Percentiles rank a stretch among this genome's conserved stretches.
phyloP scores from a whole-genome alignment of 2,113 vertebrate genomes.

The Zosterops pallidus region DNA sequence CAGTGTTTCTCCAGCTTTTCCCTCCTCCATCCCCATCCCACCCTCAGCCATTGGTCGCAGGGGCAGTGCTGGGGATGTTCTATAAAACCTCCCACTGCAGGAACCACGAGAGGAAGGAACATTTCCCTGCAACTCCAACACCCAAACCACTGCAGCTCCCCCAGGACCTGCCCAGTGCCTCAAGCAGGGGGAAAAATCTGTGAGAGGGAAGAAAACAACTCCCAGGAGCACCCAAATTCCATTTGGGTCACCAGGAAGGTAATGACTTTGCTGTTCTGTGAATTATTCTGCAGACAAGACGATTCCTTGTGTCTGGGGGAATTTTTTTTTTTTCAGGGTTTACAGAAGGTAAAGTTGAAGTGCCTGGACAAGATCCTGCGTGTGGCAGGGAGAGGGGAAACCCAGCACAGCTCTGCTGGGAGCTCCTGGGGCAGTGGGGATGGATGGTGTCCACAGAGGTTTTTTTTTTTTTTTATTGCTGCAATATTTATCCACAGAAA shows the following conservation, averaged over 20 bases:
- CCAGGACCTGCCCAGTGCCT: not conserved
- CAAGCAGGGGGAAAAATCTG: not conserved
- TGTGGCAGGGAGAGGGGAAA: not conserved
- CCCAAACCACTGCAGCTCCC: not conserved
- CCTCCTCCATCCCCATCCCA: not conserved
- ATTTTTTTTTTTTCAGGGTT: not conserved
- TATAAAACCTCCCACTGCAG: conserved; percentile 15
- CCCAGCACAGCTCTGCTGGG: not conserved
- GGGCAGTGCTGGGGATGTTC: not conserved
- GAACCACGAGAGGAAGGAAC: not conserved
- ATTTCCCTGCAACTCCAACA: not conserved
- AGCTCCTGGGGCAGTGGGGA: not conserved
- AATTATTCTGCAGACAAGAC: fast-evolving
- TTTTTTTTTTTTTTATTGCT: not conserved
- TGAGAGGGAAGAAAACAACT: not conserved
- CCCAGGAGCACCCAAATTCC: not conserved
- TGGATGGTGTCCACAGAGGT: not conserved
- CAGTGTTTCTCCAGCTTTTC: not conserved
- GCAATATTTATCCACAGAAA: fast-evolving
- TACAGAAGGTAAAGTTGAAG: not conserved
- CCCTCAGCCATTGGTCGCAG: conserved; percentile 32
- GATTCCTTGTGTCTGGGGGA: not conserved
- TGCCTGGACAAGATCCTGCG: not conserved
- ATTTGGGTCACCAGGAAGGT: not conserved
- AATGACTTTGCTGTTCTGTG: not conserved